phyloP scores from a whole-genome alignment of 2,888 invertebrate genomes.

The Latrodectus hesperus region DNA sequence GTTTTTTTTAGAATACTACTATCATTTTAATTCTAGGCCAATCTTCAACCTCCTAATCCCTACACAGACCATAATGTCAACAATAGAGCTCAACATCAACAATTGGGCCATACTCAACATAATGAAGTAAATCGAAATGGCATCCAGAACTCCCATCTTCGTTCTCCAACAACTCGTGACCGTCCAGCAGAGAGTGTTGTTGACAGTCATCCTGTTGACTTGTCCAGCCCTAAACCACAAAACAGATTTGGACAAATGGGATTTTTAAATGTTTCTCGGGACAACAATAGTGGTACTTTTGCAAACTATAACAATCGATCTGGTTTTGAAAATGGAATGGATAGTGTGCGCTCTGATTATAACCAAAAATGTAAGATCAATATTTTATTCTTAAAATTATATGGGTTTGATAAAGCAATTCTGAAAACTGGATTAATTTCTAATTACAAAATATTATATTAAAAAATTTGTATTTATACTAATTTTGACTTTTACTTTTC shows the following conservation, averaged over 20 bases:
- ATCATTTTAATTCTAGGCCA: conserved; percentile 17
- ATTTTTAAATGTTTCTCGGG: conserved; percentile 13
- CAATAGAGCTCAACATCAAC: conserved; percentile 47
- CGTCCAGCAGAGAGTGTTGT: conserved; percentile 33
- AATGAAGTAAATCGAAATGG: conserved; percentile 56
- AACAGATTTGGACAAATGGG: conserved; percentile 37
- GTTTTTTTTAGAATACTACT: too few species aligned
- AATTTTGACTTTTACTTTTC: too few species aligned
- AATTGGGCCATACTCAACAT: conserved; percentile 21
- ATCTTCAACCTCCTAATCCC: conserved; percentile 37
- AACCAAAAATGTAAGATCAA: conserved; percentile 6
- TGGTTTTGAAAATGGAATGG: conserved; percentile 58
- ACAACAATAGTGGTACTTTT: conserved; percentile 31
- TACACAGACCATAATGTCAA: conserved; percentile 43
- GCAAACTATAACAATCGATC: conserved; percentile 13
- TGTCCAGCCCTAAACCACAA: conserved; percentile 59
- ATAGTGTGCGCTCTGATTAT: conserved; percentile 32
- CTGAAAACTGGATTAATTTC: too few species aligned
- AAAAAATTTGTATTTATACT: too few species aligned
- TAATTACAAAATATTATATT: too few species aligned
- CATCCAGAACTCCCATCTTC: conserved; percentile 29
- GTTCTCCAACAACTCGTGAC: conserved; percentile 25
- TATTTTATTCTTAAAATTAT: background rate
- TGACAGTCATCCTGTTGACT: conserved; percentile 63
- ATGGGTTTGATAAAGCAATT: background rate